Evolutionary conservation across 2,113 vertebrate species (phyloP), one percentile per base, ranked within the genome.

Genomic region (Leiothrix lutea): DNA sequence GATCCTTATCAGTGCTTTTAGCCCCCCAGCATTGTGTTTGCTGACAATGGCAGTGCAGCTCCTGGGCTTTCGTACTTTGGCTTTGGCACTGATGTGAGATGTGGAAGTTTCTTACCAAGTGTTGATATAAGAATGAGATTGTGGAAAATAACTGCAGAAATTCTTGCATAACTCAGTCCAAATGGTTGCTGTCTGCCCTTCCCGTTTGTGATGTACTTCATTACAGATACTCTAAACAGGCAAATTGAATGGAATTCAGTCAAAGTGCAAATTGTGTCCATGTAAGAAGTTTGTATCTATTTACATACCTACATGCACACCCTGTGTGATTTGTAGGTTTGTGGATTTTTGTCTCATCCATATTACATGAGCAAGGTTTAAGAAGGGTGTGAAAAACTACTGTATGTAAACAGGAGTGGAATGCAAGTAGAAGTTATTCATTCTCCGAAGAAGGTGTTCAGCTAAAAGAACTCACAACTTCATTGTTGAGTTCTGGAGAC

Each of bases 91-190:
- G 57, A 14, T 74, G 64, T 88, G 88, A 94, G 93, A 74, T 15
- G 6, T 92, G 72, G 64, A 92, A 80, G 47, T 93, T 95, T 88
- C 86, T 88, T 81, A 83, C 29, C 22, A 45, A 86, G 53, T 29
- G 58, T 85, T 93, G 79, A 92, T 88, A 40, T 60, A 78, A 94
- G 84, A 95, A 64, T 33, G 67, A 45, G 85, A 80, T 33, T 12
- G 69, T 94, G 80, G 75, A 84, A 94, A 96, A 78, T 48, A 92
- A 74, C 90, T 67, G 31, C 60, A 48, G 36, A 48, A 64, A 77
- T 87, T 80, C 65, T 69, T 89, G n/a, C 36, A 25, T 79, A 85
- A 61, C 50, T 88, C 64, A 70, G 53, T 36, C 57, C 29, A 33
- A 82, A 10, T 23, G 44, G 4, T 56, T 90, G 19, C 64, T 92